A percentile compares a stretch with the other conserved stretches of the same genome.
phyloP scores from a whole-genome alignment of 1,140 invertebrate species.

The Hylyphantes graminicola region DNA sequence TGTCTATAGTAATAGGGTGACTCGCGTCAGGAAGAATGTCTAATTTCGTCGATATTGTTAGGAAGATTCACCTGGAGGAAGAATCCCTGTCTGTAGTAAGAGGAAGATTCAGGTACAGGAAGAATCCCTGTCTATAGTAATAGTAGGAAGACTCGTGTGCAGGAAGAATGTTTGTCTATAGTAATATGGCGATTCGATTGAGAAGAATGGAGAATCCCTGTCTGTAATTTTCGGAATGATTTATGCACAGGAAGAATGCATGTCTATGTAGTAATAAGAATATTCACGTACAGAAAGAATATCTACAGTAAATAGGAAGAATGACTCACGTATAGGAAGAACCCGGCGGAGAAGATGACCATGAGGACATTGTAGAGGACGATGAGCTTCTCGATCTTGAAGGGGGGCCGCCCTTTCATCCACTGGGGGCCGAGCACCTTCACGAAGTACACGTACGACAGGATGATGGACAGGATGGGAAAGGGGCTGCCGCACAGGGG shows the following conservation, averaged over 20 bases:
- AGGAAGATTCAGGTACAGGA: no score
- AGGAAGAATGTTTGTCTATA: no score
- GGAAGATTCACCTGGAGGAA: no score
- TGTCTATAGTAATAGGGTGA: no score
- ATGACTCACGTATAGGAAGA: conserved; percentile 66
- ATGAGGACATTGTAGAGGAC: conserved; percentile 69
- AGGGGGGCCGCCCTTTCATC: conserved; percentile 69
- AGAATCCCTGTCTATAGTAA: no score
- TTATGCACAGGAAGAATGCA: not conserved
- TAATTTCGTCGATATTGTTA: no score
- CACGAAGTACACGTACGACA: conserved; percentile 83
- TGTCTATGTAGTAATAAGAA: no score
- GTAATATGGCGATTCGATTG: no score
- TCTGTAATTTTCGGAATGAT: not conserved
- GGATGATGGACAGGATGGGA: conserved; percentile 78
- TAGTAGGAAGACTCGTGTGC: no score
- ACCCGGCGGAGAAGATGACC: conserved; percentile 68
- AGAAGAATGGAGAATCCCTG: no score
- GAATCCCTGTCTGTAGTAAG: no score
- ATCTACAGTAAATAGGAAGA: not conserved
- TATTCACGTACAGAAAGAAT: not conserved
- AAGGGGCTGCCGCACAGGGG: conserved; percentile 90
- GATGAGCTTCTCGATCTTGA: conserved; percentile 67
- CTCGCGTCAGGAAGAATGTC: no score
- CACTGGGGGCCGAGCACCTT: conserved; percentile 72